Percentiles rank a stretch among this genome's conserved stretches.
Evolutionary conservation across 1,140 invertebrate genomes (phyloP).

Genomic region (Laupala kohalensis): DNA sequence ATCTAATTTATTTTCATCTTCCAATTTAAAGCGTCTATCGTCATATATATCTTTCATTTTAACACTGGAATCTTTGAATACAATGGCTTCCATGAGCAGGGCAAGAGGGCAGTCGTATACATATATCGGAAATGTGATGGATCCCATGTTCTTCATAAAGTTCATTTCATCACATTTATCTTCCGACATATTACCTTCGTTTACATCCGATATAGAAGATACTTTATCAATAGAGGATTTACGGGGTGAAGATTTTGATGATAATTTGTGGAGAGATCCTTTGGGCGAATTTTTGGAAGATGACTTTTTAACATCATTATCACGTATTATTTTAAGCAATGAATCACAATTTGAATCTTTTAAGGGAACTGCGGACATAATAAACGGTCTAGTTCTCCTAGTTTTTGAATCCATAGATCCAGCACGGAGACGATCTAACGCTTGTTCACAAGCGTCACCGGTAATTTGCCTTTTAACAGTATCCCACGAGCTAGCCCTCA

Average conservation of each 20-base stretch:
- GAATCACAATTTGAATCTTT: neutral
- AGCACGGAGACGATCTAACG: slow-evolving; percentile 8
- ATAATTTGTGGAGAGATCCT: neutral
- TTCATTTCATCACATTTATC: neutral
- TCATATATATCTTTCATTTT: slow-evolving; percentile 23
- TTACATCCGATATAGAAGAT: neutral
- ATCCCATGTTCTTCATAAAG: slow-evolving; percentile 15
- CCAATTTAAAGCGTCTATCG: slow-evolving; percentile 34
- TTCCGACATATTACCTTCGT: neutral
- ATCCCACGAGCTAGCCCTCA: slow-evolving; percentile 22
- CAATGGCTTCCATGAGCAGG: slow-evolving; percentile 40
- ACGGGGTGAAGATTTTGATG: neutral
- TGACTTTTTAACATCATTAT: neutral
- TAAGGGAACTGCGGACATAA: neutral
- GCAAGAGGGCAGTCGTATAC: slow-evolving; percentile 53
- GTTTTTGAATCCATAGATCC: slow-evolving; percentile 13
- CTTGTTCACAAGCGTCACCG: neutral
- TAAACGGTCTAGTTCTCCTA: neutral
- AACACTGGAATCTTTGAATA: slow-evolving; percentile 28
- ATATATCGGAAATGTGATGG: slow-evolving; percentile 45
- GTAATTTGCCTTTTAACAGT: slow-evolving; percentile 15
- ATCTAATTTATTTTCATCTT: neutral
- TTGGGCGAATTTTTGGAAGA: neutral
- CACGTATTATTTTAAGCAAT: neutral
- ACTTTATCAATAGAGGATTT: neutral